Evolutionary conservation across 2,113 vertebrate genomes (phyloP).

Genomic region (Lontra canadensis): DNA sequence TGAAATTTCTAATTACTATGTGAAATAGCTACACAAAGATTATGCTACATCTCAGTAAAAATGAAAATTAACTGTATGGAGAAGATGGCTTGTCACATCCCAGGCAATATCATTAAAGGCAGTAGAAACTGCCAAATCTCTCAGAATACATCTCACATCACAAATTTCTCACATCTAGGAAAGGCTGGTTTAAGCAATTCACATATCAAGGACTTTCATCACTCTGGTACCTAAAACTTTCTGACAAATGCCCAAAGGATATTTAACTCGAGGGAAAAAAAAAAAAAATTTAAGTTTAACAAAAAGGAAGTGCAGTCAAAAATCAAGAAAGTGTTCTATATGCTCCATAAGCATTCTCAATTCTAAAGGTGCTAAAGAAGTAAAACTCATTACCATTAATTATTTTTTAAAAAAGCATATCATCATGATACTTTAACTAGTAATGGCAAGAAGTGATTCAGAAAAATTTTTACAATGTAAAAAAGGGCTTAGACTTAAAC

Average conservation of each 20-base stretch:
- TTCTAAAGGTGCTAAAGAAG: neutral
- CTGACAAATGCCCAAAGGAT: neutral
- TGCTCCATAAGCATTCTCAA: neutral
- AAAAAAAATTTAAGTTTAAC: conserved; percentile 27
- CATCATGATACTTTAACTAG: neutral
- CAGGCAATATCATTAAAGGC: conserved; percentile 5
- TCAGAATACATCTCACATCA: conserved; percentile 28
- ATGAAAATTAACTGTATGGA: conserved; percentile 24
- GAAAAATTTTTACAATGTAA: conserved; percentile 15
- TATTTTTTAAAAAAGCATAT: neutral
- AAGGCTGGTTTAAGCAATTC: conserved; percentile 18
- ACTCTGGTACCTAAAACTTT: neutral
- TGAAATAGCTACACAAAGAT: conserved; percentile 12
- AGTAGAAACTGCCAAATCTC: neutral
- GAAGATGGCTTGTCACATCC: conserved; percentile 15
- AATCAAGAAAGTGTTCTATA: conserved; percentile 25
- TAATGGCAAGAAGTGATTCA: conserved; percentile 11
- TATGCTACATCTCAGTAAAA: neutral
- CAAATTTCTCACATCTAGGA: neutral
- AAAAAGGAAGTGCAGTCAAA: conserved; percentile 15
- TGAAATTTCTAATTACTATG: conserved; percentile 13
- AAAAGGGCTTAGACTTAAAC: neutral
- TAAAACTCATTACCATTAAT: neutral
- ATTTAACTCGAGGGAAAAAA: neutral
- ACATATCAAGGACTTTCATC: neutral